Evolutionary conservation across 2,888 invertebrate genomes (phyloP).

Genomic region (Liopterus haemorrhoidalis): DNA sequence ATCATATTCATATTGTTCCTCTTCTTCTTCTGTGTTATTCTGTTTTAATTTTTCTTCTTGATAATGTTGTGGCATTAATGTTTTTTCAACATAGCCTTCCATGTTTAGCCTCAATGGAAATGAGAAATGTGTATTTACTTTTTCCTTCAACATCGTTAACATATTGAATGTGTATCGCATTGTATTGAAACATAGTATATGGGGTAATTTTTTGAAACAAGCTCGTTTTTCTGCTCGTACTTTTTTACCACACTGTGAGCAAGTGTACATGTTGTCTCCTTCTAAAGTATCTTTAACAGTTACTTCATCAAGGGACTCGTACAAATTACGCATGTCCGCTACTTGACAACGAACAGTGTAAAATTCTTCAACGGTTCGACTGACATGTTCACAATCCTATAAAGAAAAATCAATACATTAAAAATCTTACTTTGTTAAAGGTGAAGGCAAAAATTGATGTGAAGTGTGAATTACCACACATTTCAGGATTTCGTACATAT

Average conservation of each 20-base stretch:
- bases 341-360: conserved; percentile 95
- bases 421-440: background rate
- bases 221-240: conserved; percentile 92
- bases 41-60: conserved; percentile 63
- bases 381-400: conserved; percentile 90
- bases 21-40: conserved; percentile 47
- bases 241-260: conserved; percentile 91
- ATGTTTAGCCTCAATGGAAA: conserved; percentile 90
- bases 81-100: conserved; percentile 91
- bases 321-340: conserved; percentile 91
- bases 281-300: conserved; percentile 94
- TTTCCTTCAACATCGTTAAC: conserved; percentile 95
- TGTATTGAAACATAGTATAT: conserved; percentile 91
- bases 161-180: conserved; percentile 97
- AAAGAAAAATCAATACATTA: conserved; percentile 15
- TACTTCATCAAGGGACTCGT: conserved; percentile 93
- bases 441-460: background rate
- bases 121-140: conserved; percentile 95
- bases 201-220: conserved; percentile 89
- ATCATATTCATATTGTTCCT: conserved; percentile 68
- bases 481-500: too few species aligned
- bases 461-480: too few species aligned
- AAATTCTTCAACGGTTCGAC: conserved; percentile 90
- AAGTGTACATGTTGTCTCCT: conserved; percentile 97
- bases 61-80: conserved; percentile 83